These are phyloP conservation scores for Operophtera brumata DNA, from an alignment of 2,888 invertebrate genomes.

Conservation along the genomic window DNA sequence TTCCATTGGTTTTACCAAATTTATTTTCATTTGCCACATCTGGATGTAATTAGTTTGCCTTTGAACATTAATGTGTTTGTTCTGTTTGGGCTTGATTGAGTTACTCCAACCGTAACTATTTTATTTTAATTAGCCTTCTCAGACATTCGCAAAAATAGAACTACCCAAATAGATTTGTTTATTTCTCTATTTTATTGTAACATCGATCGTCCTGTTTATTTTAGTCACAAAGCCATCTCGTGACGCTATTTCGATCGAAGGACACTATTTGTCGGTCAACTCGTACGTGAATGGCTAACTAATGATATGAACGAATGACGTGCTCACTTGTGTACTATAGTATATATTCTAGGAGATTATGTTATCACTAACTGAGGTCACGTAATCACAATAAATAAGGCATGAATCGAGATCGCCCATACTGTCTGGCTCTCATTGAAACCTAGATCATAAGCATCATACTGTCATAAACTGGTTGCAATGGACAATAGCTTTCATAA, in stretches of 20 bases:
- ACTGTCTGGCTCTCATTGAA: no score
- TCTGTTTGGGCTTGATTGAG: slow-evolving; percentile 20
- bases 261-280: slow-evolving; percentile 8
- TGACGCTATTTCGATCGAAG: background rate
- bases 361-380: no score
- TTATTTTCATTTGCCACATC: slow-evolving; percentile 25
- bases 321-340: background rate
- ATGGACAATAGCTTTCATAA: no score
- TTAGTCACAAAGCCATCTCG: slow-evolving; percentile 5
- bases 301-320: background rate
- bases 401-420: background rate
- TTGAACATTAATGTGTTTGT: slow-evolving; percentile 23
- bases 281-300: slow-evolving; percentile 8
- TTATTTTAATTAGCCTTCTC: slow-evolving; percentile 9
- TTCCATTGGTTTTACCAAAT: slow-evolving; percentile 20
- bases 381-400: background rate
- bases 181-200: slow-evolving; percentile 1
- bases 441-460: no score
- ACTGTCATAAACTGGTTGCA: no score
- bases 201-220: slow-evolving; percentile 8
- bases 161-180: slow-evolving; percentile 1
- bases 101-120: slow-evolving; percentile 9
- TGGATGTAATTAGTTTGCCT: slow-evolving; percentile 22
- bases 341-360: no score
- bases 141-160: slow-evolving; percentile 7